These are phyloP conservation scores for Anarsia innoxiella DNA, from an alignment of 2,888 invertebrate genomes.

Conservation along the genomic window DNA sequence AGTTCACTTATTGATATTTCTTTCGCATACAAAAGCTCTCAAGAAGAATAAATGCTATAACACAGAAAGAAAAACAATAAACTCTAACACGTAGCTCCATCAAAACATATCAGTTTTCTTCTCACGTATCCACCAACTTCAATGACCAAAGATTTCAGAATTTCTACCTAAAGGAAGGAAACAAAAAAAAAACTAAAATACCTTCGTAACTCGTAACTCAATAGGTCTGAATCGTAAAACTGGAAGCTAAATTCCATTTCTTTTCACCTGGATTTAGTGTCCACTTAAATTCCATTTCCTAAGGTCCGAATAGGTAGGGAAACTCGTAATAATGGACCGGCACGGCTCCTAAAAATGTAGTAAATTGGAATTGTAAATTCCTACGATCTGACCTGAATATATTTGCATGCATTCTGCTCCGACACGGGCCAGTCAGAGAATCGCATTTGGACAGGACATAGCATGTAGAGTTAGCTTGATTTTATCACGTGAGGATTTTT, in stretches of 20 bases:
- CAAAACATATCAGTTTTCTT: background rate
- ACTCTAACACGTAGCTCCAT: background rate
- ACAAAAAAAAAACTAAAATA: no score
- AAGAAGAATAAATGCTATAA: no score
- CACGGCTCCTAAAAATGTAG: conserved; percentile 3
- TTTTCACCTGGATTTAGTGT: conserved; percentile 5
- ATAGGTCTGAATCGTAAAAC: conserved; percentile 8
- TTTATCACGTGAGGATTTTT: no score
- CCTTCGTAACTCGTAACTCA: no score
- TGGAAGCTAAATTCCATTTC: conserved; percentile 1
- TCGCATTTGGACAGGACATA: no score
- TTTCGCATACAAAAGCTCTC: no score
- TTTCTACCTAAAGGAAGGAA: no score
- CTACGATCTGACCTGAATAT: conserved; percentile 4
- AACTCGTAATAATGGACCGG: background rate
- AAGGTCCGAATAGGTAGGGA: background rate
- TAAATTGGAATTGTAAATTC: conserved; percentile 14
- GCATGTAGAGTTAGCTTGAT: no score
- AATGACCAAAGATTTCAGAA: conserved; percentile 8
- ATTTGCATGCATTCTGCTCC: conserved; percentile 8
- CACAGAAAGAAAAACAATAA: conserved; percentile 4
- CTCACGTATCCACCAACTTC: conserved; percentile 9
- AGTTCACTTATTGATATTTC: no score
- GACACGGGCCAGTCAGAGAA: background rate
- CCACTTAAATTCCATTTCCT: conserved; percentile 9